Evolutionary conservation across 2,888 invertebrate genomes (phyloP).

Genomic region (Choristoneura rosaceana): DNA sequence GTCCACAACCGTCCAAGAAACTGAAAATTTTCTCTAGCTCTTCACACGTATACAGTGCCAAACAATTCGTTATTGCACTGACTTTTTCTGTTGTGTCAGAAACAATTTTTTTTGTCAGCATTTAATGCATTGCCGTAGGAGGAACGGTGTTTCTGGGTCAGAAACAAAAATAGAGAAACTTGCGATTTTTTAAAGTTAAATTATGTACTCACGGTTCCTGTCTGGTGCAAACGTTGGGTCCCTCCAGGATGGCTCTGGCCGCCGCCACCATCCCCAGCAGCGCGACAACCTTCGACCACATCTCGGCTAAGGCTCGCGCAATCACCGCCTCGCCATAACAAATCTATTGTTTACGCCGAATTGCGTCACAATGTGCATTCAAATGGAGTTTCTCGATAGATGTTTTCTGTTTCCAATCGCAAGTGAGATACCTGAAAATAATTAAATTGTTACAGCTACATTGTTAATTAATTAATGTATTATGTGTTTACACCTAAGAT

Average conservation of each 20-base stretch:
- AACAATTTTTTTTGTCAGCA: too few relatives aligned
- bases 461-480: background rate
- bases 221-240: slow-evolving; percentile 92
- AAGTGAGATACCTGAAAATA: slow-evolving; percentile 26
- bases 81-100: too few relatives aligned
- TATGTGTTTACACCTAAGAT: too few relatives aligned
- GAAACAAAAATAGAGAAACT: too few relatives aligned
- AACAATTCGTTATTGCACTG: too few relatives aligned
- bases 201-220: slow-evolving; percentile 88
- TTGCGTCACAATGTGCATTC: slow-evolving; percentile 64
- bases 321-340: slow-evolving; percentile 70
- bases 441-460: background rate
- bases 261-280: slow-evolving; percentile 60
- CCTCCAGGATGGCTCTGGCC: slow-evolving; percentile 81
- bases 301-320: slow-evolving; percentile 58
- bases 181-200: too few relatives aligned
- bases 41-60: too few relatives aligned
- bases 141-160: too few relatives aligned
- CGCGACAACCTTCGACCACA: slow-evolving; percentile 66
- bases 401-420: slow-evolving; percentile 41
- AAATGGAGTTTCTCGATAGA: slow-evolving; percentile 51
- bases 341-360: slow-evolving; percentile 64
- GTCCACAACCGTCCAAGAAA: too few relatives aligned
- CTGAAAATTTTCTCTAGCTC: too few relatives aligned
- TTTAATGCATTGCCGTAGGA: too few relatives aligned